Conservation (phyloP, 2,113 vertebrate genomes). For the Lynx canadensis region DNA sequence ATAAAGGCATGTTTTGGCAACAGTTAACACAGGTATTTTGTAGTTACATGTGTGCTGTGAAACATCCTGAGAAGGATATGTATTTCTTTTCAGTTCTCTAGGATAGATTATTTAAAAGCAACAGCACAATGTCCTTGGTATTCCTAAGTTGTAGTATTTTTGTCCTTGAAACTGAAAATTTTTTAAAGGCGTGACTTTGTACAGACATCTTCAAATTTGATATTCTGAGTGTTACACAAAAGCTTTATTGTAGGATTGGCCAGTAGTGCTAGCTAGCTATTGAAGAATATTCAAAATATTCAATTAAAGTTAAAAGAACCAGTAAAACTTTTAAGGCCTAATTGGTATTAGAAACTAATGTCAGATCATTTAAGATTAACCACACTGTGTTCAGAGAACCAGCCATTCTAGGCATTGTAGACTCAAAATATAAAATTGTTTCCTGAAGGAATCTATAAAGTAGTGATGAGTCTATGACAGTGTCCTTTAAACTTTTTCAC, state of each 20-base stretch:
- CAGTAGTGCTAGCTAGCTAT: not conserved
- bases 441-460: not conserved
- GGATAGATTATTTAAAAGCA: not conserved
- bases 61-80: not conserved
- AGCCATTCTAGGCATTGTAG: not conserved
- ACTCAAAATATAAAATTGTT: not conserved
- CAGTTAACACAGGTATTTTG: not conserved
- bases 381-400: not conserved
- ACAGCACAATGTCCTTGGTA: not conserved
- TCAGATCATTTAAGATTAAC: constrained; percentile 13
- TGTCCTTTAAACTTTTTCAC: not conserved
- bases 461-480: not conserved
- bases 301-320: not conserved
- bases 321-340: not conserved
- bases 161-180: not conserved
- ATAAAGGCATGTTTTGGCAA: not conserved
- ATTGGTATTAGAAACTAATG: constrained; percentile 27
- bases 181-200: not conserved
- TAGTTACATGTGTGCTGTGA: not conserved
- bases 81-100: constrained; percentile 15
- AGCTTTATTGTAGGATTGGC: not conserved
- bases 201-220: not conserved
- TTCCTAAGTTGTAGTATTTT: not conserved
- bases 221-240: not conserved
- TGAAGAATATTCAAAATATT: constrained; percentile 31